Percentiles rank a stretch among this genome's conserved stretches.
Evolutionary conservation across 2,113 vertebrate species (phyloP).

Genomic region (Capricornis sumatraensis): DNA sequence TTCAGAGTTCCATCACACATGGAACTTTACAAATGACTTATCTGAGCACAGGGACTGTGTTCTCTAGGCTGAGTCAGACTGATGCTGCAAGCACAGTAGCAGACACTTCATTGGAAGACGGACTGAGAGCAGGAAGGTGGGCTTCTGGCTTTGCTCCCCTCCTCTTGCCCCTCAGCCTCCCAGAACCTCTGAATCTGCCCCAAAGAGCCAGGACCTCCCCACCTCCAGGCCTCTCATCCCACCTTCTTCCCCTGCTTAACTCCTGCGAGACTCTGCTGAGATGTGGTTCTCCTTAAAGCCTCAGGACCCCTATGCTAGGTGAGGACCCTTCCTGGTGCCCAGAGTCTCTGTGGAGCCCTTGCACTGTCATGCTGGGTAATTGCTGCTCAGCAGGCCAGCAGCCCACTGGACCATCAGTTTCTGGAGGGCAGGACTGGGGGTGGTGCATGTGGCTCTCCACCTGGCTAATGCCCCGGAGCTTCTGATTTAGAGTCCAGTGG

Average conservation of each 20-base stretch:
- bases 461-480: too few species aligned
- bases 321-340: neutral
- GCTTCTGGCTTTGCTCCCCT: rapidly evolving
- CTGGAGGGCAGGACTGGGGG: neutral
- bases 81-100: rapidly evolving
- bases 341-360: neutral
- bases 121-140: neutral
- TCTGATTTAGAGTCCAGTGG: neutral
- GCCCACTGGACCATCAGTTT: neutral
- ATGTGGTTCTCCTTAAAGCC: rapidly evolving
- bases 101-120: rapidly evolving
- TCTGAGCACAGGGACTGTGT: neutral
- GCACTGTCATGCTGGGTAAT: rapidly evolving
- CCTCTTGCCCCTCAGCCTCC: neutral
- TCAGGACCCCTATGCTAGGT: too few species aligned
- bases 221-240: neutral
- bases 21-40: neutral
- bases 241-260: neutral
- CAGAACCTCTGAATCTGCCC: neutral
- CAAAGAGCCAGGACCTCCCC: neutral
- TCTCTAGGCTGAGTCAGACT: neutral
- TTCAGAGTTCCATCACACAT: rapidly evolving
- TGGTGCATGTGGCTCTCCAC: neutral
- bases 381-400: neutral
- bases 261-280: neutral